Evolutionary conservation across 37 sponge, comb jelly and placozoan genomes (phyloP).

Genomic region (Ephydatia muelleri): DNA sequence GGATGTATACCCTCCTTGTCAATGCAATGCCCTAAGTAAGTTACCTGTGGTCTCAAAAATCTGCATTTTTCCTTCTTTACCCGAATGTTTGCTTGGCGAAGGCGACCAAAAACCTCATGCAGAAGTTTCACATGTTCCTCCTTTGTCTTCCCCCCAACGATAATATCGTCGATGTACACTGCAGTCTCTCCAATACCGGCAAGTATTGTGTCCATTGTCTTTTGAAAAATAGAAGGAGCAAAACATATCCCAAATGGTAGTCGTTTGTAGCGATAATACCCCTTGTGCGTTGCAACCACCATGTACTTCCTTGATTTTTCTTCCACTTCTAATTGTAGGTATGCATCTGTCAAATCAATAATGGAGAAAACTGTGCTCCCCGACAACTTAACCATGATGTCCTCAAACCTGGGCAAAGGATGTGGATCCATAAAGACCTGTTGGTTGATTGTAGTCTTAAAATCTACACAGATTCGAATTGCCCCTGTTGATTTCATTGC

Average conservation of each 20-base stretch:
- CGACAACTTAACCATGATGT: background rate
- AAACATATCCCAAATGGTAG: slow-evolving; percentile 1
- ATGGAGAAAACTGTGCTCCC: slow-evolving; percentile 1
- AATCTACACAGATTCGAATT: background rate
- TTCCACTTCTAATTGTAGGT: background rate
- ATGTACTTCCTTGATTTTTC: slow-evolving; percentile 1
- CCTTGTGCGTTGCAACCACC: background rate
- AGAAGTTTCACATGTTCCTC: background rate
- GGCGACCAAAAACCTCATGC: background rate
- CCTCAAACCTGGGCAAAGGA: slow-evolving; percentile 1
- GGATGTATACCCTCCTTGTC: no score
- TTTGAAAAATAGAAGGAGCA: background rate
- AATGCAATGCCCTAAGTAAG: background rate
- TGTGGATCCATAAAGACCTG: background rate
- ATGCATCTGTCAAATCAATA: slow-evolving; percentile 1
- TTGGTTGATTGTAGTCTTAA: background rate
- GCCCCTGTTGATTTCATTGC: background rate
- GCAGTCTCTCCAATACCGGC: background rate
- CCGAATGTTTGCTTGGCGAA: background rate
- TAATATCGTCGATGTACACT: background rate
- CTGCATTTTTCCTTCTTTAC: background rate
- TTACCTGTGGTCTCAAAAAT: background rate
- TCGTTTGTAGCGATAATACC: background rate
- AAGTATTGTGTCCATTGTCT: background rate
- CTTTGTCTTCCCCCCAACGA: background rate